A percentile compares a stretch with the other conserved stretches of the same genome.
phyloP scores from a whole-genome alignment of 1,140 invertebrate species.

The Aphelenchoides besseyi region DNA sequence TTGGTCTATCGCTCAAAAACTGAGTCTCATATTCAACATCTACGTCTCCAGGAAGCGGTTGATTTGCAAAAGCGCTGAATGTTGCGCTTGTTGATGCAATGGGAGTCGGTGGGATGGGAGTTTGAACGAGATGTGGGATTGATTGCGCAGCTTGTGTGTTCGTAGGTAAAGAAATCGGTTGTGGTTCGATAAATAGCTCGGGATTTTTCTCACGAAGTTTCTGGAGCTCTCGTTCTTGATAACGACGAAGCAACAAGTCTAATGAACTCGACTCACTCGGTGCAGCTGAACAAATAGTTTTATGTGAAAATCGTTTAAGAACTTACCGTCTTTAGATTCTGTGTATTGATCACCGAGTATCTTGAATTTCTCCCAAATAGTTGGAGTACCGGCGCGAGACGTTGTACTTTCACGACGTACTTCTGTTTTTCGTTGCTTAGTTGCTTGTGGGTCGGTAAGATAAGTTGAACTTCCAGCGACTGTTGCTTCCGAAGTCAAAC shows the following conservation, averaged over 20 bases:
- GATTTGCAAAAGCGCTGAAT: not conserved
- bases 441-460: not conserved
- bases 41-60: not conserved
- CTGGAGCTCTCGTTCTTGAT: constrained; percentile 16
- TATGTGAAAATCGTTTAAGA: not conserved
- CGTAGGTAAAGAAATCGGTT: not conserved
- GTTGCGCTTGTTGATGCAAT: not conserved
- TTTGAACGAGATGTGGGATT: not conserved
- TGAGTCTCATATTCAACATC: not conserved
- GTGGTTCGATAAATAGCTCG: not conserved
- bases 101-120: constrained; percentile 1
- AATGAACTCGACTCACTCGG: constrained; percentile 12
- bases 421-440: constrained; percentile 8
- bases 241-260: constrained; percentile 10
- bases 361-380: constrained; percentile 47
- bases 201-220: constrained; percentile 12
- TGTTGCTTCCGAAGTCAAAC: not conserved
- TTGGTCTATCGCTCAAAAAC: not conserved
- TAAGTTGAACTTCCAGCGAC: not conserved
- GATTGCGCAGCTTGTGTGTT: not conserved
- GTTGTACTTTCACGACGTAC: constrained; percentile 24
- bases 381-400: constrained; percentile 43
- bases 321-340: constrained; percentile 14
- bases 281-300: constrained; percentile 13
- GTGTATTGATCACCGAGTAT: constrained; percentile 49